These are phyloP conservation scores for Hippopotamus amphibius DNA, from an alignment of 2,113 vertebrate species.

Conservation along the genomic window DNA sequence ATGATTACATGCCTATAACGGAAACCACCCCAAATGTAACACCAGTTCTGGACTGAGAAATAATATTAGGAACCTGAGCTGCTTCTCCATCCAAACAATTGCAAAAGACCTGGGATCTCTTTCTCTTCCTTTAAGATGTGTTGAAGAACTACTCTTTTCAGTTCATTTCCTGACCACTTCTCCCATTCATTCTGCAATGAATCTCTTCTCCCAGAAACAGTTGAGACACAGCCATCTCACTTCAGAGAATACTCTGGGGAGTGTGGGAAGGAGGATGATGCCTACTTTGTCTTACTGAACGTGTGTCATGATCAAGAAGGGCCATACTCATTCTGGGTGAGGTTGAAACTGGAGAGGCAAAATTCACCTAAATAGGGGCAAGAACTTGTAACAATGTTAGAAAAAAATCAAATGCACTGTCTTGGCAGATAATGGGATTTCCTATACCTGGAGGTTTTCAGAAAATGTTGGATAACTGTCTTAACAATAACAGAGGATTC, in stretches of 20 bases:
- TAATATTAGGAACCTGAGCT: background rate
- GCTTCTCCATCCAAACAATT: background rate
- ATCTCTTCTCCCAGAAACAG: background rate
- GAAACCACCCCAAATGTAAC: background rate
- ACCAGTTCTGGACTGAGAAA: background rate
- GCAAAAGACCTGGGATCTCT: background rate
- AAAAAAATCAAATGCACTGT: background rate
- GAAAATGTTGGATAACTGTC: background rate
- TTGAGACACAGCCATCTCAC: background rate
- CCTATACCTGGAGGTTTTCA: background rate
- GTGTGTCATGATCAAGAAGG: background rate
- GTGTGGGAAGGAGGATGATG: fast-evolving
- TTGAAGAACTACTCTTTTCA: background rate
- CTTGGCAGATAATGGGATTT: background rate
- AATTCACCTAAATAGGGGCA: background rate
- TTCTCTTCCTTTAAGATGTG: background rate
- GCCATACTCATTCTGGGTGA: too few species aligned
- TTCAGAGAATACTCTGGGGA: background rate
- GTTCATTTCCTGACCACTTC: background rate
- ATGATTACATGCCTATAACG: background rate
- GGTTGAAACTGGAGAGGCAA: background rate
- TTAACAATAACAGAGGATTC: background rate
- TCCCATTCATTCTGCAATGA: background rate
- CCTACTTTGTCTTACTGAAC: background rate
- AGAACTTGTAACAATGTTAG: background rate